Percentiles rank a stretch among this genome's conserved stretches.
These are phyloP conservation scores for Oreohelix idahoensis DNA, from an alignment of 1,140 invertebrate species.

Conservation along the genomic window DNA sequence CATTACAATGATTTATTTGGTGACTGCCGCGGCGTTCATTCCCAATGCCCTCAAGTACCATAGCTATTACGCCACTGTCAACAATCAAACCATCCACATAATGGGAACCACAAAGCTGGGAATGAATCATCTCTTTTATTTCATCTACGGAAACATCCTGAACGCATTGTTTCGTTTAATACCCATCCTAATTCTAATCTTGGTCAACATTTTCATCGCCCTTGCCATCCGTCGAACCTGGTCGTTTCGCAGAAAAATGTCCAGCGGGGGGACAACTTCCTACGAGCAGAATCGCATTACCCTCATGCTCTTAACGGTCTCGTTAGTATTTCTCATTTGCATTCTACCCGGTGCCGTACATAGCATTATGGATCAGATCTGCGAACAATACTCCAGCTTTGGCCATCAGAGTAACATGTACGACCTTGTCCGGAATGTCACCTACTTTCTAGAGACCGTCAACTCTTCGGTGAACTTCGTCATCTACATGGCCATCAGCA, in stretches of 20 bases:
- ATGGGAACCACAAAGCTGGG: conserved; percentile 51
- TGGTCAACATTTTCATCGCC: conserved; percentile 59
- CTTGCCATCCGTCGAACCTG: conserved; percentile 54
- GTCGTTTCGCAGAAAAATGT: conserved; percentile 48
- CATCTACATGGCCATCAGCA: conserved; percentile 66
- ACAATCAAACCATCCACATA: conserved; percentile 39
- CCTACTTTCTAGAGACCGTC: conserved; percentile 61
- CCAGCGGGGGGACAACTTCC: conserved; percentile 38
- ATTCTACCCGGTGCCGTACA: conserved; percentile 65
- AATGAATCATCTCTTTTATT: conserved; percentile 52
- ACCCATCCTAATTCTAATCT: conserved; percentile 51
- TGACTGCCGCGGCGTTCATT: conserved; percentile 58
- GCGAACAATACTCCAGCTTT: conserved; percentile 50
- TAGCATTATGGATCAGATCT: conserved; percentile 50
- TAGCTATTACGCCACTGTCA: conserved; percentile 13
- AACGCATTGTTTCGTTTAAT: conserved; percentile 62
- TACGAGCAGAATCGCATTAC: conserved; percentile 62
- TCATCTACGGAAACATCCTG: conserved; percentile 56
- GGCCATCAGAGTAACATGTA: conserved; percentile 55
- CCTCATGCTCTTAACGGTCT: conserved; percentile 62
- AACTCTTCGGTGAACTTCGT: conserved; percentile 67
- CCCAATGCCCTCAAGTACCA: conserved; percentile 62
- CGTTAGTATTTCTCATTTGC: conserved; percentile 60
- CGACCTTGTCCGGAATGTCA: conserved; percentile 54
- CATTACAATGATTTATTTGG: conserved; percentile 55